A percentile compares a stretch with the other conserved stretches of the same genome.
These are phyloP conservation scores for Cydia strobilella DNA, from an alignment of 1,140 invertebrate species.

Conservation along the genomic window DNA sequence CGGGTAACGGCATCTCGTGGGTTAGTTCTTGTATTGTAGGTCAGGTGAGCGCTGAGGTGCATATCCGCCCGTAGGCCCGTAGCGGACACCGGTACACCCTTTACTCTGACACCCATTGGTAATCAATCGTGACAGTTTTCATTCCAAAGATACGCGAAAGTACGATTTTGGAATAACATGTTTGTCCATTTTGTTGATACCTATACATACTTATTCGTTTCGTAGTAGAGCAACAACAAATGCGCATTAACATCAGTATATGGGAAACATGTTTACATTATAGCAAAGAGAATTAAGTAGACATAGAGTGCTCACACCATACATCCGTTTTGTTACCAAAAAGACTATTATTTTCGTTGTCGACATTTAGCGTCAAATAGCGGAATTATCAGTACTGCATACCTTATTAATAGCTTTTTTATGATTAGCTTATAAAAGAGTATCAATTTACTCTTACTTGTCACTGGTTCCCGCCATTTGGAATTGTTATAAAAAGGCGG, in stretches of 20 bases:
- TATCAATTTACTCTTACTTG: too few species aligned
- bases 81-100: slow-evolving; percentile 36
- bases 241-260: background rate
- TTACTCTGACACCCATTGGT: background rate
- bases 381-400: too few species aligned
- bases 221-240: background rate
- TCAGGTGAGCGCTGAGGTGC: slow-evolving; percentile 41
- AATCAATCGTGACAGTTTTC: background rate
- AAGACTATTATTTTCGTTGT: too few species aligned
- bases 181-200: background rate
- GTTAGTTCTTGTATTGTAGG: slow-evolving; percentile 34
- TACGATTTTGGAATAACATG: background rate
- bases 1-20: slow-evolving; percentile 33
- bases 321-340: too few species aligned
- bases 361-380: too few species aligned
- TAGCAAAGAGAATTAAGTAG: too few species aligned
- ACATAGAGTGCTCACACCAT: too few species aligned
- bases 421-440: too few species aligned
- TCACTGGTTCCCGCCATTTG: too few species aligned
- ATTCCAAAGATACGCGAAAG: background rate
- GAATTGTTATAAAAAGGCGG: too few species aligned
- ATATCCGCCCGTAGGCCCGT: slow-evolving; percentile 50
- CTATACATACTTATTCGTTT: background rate
- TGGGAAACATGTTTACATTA: slow-evolving; percentile 18
- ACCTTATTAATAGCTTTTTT: too few species aligned